Base-by-base conservation (phyloP, 1,140 invertebrate genomes). In the Drosophila sucinea region DNA sequence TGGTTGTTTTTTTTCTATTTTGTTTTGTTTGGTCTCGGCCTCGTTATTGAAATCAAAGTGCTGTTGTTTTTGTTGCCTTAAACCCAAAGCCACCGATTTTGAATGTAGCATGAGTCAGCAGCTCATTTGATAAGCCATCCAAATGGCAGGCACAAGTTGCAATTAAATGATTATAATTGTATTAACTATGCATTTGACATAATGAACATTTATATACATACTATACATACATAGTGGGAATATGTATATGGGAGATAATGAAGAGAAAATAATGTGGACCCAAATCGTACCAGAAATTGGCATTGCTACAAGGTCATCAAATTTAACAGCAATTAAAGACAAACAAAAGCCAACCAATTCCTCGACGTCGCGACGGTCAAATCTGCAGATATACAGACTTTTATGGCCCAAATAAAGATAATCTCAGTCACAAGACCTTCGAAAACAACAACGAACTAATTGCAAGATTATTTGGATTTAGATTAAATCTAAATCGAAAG, bases 21-120 rank as follows among this genome's bases (percentile, higher is more conserved):
- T 41, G 25, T 57, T 40, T 67, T 40, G 30, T 57, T 58, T 10
- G 27, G 32, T 64, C 58, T 29, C 73, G 76, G 76, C 83, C 83
- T 86, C 73, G 83, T 87, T 87, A 86, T 86, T 86, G 84, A 86
- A 86, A 83, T 86, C 67, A 76, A 70, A 68, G 62, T 63, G 76
- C 66, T 81, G 73, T 68, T 73, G 73, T 66, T 70, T 67, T 4
- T 35, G 32, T 17, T 64, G 47, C n/a, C 63, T 64, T 56, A 47
- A 55, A 65, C 40, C 64, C 38, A 44, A 62, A 17, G 17, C 17
- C 17, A 56, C 60, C 40, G 30, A 41, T 41, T 60, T 60, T 64
- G 33, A n/a, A 23, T 23, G 40, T 5, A 27, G 41, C 38, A 51
- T 77, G 73, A 77, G 55, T 77, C 73, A 77, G 67, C 5, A 47